phyloP scores from a whole-genome alignment of 23 tunicate genomes.

The Phallusia fumigata region DNA sequence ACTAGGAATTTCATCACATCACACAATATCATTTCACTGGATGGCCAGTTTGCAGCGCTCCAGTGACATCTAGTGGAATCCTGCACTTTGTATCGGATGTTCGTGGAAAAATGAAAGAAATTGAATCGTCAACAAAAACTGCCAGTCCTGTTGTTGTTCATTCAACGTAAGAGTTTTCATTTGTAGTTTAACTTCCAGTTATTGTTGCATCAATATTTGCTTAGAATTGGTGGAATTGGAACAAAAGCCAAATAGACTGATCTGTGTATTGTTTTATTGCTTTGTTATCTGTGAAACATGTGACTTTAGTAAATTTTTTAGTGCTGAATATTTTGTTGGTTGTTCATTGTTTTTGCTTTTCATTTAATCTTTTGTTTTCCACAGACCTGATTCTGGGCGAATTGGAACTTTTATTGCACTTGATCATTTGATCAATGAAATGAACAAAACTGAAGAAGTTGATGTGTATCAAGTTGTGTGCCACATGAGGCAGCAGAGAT shows the following conservation, averaged over 20 bases:
- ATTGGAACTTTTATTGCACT: slow-evolving; percentile 3
- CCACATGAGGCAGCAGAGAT: slow-evolving; percentile 1
- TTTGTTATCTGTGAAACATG: not conserved
- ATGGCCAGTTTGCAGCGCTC: slow-evolving; percentile 4
- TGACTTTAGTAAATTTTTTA: too few species aligned
- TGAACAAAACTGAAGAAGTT: not conserved
- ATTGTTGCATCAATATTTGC: too few species aligned
- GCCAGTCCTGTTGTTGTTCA: not conserved
- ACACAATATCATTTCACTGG: not conserved
- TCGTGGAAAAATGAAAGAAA: not conserved
- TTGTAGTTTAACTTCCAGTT: too few species aligned
- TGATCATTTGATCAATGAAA: not conserved
- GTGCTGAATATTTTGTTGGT: too few species aligned
- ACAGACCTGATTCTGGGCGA: not conserved
- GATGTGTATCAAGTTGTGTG: not conserved
- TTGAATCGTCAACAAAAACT: slow-evolving; percentile 1
- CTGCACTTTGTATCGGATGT: slow-evolving; percentile 20
- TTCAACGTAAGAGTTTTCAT: not conserved
- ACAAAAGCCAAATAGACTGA: too few species aligned
- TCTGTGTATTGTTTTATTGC: not conserved
- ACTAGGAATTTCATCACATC: not conserved
- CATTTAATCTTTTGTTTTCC: too few species aligned
- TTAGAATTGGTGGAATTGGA: too few species aligned
- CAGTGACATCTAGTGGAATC: not conserved
- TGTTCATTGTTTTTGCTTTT: not conserved